phyloP scores from a whole-genome alignment of 2,797 vertebrate species.

The Acanthurus tractus region DNA sequence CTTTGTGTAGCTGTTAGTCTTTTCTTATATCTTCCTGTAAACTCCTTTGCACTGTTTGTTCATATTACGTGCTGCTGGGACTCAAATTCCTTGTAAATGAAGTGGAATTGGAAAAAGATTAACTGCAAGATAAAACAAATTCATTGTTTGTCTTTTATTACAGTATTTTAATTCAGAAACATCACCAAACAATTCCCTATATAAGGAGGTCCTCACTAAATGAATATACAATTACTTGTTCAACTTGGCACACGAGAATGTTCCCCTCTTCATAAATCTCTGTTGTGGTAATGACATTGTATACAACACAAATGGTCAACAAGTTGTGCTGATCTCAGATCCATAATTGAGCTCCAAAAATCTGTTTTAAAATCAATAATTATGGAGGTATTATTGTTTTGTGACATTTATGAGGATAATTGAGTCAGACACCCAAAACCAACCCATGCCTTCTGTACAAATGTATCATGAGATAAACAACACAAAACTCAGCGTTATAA shows the following conservation, averaged over 20 bases:
- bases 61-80: no score
- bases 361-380: slow-evolving; percentile 44
- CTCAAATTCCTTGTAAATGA: not conserved
- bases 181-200: slow-evolving; percentile 74
- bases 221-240: slow-evolving; percentile 67
- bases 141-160: slow-evolving; percentile 72
- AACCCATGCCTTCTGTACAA: slow-evolving; percentile 56
- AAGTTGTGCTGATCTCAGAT: slow-evolving; percentile 52
- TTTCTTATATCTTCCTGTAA: no score
- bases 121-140: slow-evolving; percentile 14
- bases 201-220: slow-evolving; percentile 71
- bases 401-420: slow-evolving; percentile 45
- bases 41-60: no score
- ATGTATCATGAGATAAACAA: slow-evolving; percentile 74
- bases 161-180: slow-evolving; percentile 73
- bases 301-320: slow-evolving; percentile 49
- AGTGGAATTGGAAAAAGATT: not conserved
- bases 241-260: slow-evolving; percentile 78
- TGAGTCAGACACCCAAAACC: slow-evolving; percentile 34
- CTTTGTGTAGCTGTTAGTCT: no score
- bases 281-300: slow-evolving; percentile 54
- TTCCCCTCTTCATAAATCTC: slow-evolving; percentile 59
- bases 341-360: slow-evolving; percentile 40
- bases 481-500: slow-evolving; percentile 62
- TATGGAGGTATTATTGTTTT: slow-evolving; percentile 32